phyloP scores from a whole-genome alignment of 2,113 vertebrate species.

The Grammomys dolichurus region DNA sequence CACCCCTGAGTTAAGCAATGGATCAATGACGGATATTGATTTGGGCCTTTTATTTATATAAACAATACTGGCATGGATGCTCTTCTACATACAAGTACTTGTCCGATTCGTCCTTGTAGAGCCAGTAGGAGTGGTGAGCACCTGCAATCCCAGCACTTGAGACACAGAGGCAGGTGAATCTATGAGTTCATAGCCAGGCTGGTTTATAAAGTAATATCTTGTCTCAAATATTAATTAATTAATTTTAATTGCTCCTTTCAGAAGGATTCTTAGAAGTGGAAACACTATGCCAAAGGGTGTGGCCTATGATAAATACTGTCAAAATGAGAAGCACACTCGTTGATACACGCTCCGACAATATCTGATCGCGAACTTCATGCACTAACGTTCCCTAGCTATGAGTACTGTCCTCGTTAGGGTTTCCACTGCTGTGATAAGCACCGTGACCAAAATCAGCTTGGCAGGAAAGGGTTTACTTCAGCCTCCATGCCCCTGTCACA shows the following conservation, averaged over 20 bases:
- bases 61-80: background rate
- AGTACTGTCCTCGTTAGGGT: background rate
- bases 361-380: background rate
- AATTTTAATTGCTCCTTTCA: constrained; percentile 9
- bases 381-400: background rate
- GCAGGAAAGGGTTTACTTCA: background rate
- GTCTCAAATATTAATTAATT: background rate
- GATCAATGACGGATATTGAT: background rate
- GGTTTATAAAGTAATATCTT: background rate
- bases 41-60: constrained; percentile 32
- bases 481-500: background rate
- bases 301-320: constrained; percentile 51
- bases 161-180: background rate
- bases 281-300: constrained; percentile 58
- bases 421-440: background rate
- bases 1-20: background rate
- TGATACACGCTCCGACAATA: background rate
- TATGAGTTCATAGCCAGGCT: background rate
- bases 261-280: constrained; percentile 64
- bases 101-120: background rate
- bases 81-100: background rate
- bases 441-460: background rate
- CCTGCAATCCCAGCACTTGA: background rate
- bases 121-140: background rate
- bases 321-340: constrained; percentile 32